phyloP scores from a whole-genome alignment of 2,797 vertebrate genomes.

The Glyptemys insculpta region DNA sequence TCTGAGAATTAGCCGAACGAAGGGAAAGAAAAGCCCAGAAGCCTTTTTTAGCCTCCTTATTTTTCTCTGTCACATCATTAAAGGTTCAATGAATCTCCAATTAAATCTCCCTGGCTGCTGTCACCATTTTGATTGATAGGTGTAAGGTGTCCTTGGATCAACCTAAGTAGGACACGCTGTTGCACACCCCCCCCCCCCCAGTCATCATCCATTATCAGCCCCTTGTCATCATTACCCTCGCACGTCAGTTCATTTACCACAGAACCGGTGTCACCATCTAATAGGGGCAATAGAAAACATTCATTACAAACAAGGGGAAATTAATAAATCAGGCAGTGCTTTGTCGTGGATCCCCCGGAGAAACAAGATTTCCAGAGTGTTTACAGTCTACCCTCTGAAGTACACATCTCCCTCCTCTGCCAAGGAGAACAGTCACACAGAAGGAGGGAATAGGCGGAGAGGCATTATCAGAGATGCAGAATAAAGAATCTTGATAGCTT shows the following conservation, averaged over 20 bases:
- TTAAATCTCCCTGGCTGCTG: conserved; percentile 84
- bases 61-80: conserved; percentile 88
- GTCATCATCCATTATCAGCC: conserved; percentile 79
- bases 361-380: background rate
- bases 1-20: conserved; percentile 66
- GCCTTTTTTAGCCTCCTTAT: conserved; percentile 78
- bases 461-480: background rate
- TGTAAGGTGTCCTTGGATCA: conserved; percentile 89
- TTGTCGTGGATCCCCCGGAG: conserved; percentile 11
- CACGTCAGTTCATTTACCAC: conserved; percentile 79
- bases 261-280: conserved; percentile 68
- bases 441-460: background rate
- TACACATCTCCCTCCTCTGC: background rate
- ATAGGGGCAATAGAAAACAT: conserved; percentile 72
- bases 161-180: conserved; percentile 79
- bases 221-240: conserved; percentile 76
- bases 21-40: conserved; percentile 75
- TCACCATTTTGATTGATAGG: conserved; percentile 84
- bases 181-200: conserved; percentile 32
- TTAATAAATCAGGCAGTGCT: conserved; percentile 55
- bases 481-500: background rate
- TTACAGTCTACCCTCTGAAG: background rate
- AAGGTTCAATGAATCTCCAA: conserved; percentile 87
- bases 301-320: conserved; percentile 70
- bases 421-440: background rate